Conservation (phyloP, 2,888 invertebrate species). For the Corbicula japonica region DNA sequence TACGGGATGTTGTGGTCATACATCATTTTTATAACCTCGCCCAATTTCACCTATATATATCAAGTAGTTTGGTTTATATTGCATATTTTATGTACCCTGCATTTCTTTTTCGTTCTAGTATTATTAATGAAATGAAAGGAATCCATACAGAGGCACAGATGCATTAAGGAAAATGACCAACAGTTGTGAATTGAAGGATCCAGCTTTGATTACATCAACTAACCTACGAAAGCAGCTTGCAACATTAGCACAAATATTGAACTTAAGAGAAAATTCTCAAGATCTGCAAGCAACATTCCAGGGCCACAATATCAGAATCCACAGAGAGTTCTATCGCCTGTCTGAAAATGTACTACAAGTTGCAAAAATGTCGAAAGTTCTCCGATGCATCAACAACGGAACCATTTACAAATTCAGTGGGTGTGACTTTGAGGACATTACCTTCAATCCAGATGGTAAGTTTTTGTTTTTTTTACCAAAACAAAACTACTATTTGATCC, state of each 20-base stretch:
- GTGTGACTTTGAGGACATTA: constrained; percentile 39
- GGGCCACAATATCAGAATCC: constrained; percentile 59
- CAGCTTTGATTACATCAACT: constrained; percentile 51
- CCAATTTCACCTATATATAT: background rate
- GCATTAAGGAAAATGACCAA: constrained; percentile 35
- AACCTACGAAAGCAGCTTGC: constrained; percentile 59
- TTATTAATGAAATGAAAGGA: constrained; percentile 8
- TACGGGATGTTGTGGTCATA: no score
- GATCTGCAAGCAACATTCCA: constrained; percentile 59
- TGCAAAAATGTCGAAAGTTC: constrained; percentile 51
- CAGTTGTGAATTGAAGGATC: constrained; percentile 25
- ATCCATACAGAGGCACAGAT: constrained; percentile 52
- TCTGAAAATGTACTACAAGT: constrained; percentile 50
- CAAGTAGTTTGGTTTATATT: background rate
- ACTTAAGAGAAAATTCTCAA: constrained; percentile 51
- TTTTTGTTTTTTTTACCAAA: constrained; percentile 7
- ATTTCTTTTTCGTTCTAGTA: constrained; percentile 19
- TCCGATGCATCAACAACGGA: constrained; percentile 45
- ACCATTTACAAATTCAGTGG: constrained; percentile 40
- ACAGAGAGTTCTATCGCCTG: constrained; percentile 52
- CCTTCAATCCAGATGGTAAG: constrained; percentile 42
- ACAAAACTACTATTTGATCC: constrained; percentile 4
- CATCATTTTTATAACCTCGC: no score
- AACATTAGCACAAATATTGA: constrained; percentile 58
- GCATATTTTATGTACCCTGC: constrained; percentile 15